These are phyloP conservation scores for Chirona hameri DNA, from an alignment of 2,888 invertebrate species.

Conservation along the genomic window DNA sequence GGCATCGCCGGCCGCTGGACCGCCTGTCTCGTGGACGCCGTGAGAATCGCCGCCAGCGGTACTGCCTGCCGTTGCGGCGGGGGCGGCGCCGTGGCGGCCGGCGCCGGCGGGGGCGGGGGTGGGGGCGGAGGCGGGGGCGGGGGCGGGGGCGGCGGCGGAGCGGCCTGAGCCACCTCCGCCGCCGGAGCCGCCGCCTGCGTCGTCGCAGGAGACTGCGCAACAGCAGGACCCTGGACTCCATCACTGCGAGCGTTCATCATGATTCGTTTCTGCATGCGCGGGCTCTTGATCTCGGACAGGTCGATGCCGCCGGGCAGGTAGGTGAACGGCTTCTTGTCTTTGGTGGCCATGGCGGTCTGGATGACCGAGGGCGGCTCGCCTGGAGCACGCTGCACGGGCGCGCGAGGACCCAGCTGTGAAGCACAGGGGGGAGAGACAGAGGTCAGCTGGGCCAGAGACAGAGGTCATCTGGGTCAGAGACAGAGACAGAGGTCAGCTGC, in stretches of 20 bases:
- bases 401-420: neutral
- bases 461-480: no score
- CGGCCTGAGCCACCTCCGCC: constrained; percentile 29
- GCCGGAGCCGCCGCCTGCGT: constrained; percentile 33
- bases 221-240: constrained; percentile 39
- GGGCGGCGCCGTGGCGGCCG: neutral
- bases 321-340: constrained; percentile 95
- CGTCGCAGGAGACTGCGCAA: constrained; percentile 33
- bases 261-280: constrained; percentile 40
- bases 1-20: neutral
- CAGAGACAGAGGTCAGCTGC: no score
- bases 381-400: neutral
- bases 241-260: constrained; percentile 39
- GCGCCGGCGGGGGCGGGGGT: neutral
- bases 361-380: constrained; percentile 66
- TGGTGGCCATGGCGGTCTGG: constrained; percentile 78
- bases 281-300: constrained; percentile 71
- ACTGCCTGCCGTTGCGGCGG: neutral
- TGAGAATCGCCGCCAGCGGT: neutral
- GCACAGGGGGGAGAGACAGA: no score
- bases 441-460: no score
- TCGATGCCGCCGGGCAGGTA: constrained; percentile 91
- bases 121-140: neutral
- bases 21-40: neutral
- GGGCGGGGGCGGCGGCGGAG: neutral